Conservation (phyloP, 2,113 vertebrate genomes). For the Sceloporus tristichus region DNA sequence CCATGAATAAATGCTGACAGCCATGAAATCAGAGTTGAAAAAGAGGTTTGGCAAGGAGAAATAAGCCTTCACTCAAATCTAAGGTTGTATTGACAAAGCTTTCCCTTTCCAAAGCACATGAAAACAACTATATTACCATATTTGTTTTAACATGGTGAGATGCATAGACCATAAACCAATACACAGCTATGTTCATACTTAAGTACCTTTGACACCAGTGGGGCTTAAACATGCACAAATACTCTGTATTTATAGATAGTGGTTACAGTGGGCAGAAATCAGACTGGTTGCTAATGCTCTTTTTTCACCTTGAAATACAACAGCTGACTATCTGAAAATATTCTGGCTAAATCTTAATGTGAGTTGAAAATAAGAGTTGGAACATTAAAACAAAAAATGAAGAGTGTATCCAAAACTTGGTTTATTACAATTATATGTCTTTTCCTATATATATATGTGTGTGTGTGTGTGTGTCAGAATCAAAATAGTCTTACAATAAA, state of each 20-base stretch:
- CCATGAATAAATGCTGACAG: neutral
- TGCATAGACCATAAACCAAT: neutral
- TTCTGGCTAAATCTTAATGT: slow-evolving; percentile 41
- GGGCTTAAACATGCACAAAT: neutral
- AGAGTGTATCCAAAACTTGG: too few species aligned
- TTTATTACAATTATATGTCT: too few species aligned
- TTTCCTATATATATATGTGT: neutral
- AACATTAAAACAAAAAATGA: too few species aligned
- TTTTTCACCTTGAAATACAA: neutral
- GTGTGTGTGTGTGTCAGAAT: too few species aligned
- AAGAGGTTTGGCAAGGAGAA: neutral
- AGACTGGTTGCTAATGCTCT: neutral
- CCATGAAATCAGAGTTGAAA: neutral
- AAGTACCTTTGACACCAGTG: neutral
- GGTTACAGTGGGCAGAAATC: neutral
- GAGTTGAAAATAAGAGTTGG: neutral
- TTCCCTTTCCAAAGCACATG: neutral
- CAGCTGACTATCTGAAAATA: slow-evolving; percentile 34
- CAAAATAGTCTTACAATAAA: neutral
- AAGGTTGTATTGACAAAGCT: neutral
- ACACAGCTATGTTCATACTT: neutral
- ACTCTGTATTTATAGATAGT: neutral
- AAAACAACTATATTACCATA: slow-evolving; percentile 21
- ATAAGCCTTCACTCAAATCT: neutral
- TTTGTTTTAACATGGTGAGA: slow-evolving; percentile 18